These are phyloP conservation scores for Hanleya hanleyi DNA, from an alignment of 2,888 invertebrate species.

Conservation along the genomic window DNA sequence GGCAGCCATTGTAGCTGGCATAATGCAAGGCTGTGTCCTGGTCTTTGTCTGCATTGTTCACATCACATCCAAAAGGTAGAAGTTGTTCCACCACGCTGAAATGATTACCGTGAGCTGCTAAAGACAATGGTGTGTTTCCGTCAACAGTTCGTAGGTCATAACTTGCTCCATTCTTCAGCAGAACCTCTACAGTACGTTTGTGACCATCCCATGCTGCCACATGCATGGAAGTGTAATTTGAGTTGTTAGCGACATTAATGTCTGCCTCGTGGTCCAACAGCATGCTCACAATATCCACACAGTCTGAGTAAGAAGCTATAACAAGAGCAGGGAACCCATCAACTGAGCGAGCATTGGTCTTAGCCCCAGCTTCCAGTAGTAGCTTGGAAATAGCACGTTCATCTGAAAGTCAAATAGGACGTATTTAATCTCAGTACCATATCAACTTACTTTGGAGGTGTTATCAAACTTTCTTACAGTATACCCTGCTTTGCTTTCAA, in stretches of 20 bases:
- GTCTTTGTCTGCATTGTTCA: slow-evolving; percentile 65
- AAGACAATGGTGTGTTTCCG: slow-evolving; percentile 59
- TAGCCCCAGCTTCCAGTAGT: slow-evolving; percentile 53
- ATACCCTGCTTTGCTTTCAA: too few species aligned
- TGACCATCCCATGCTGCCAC: slow-evolving; percentile 66
- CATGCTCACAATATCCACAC: slow-evolving; percentile 39
- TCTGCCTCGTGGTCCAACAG: slow-evolving; percentile 51
- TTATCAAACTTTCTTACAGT: too few species aligned
- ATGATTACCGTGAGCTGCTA: slow-evolving; percentile 61
- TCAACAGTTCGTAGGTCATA: slow-evolving; percentile 54
- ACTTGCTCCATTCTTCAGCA: slow-evolving; percentile 48
- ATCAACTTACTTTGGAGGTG: neutral
- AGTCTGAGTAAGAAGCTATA: slow-evolving; percentile 54
- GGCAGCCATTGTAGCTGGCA: slow-evolving; percentile 60
- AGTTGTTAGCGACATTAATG: slow-evolving; percentile 41
- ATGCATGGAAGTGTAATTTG: slow-evolving; percentile 61
- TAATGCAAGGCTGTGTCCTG: slow-evolving; percentile 62
- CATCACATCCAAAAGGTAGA: slow-evolving; percentile 52
- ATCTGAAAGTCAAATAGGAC: slow-evolving; percentile 37
- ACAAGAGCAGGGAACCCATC: slow-evolving; percentile 50
- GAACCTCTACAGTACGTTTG: slow-evolving; percentile 37
- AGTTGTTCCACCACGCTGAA: slow-evolving; percentile 47
- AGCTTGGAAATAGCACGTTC: slow-evolving; percentile 38
- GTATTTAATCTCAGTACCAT: neutral
- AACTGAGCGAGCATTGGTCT: slow-evolving; percentile 22